Evolutionary conservation across 30 jellyfish, hydroid and myxozoan genomes (phyloP), one percentile per base, ranked within the genome.

Genomic region (Cassiopea andromeda): DNA sequence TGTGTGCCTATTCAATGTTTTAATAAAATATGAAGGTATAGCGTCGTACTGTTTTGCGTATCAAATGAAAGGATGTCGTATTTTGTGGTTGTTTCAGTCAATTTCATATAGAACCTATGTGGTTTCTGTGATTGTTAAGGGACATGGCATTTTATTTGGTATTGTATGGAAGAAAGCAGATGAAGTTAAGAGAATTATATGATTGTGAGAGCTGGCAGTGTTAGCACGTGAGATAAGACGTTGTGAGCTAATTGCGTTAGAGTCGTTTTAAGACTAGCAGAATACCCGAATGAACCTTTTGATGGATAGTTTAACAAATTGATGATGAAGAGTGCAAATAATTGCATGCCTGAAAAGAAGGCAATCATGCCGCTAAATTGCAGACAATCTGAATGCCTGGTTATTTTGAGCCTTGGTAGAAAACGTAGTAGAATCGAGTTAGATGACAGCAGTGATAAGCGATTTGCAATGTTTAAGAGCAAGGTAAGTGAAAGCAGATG

Each of bases 381-480:
- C 2, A 70, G 50, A 38, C 49, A 70, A 2, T n/a, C 79, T 70
- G 94, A 87, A 48, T 75, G 90, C 58, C 27, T 87, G 73, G 77
- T 87, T 1, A 78, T 87, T 2, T 76, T 87, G 94, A 76, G 94
- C 70, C 87, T 74, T 48, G 94, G 94, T 18, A 47, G 48, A 2
- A 78, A 87, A 2, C 60, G 90, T 38, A 18, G 81, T 44, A 87
- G 69, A 48, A 47, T 87, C 15, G 44, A 78, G 5, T 77, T 73
- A 78, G 46, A 27, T 27, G 38, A 67, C 44, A 87, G 69, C 14
- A 19, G 72, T 44, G 83, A 87, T 45, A 19, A 88, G 17, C 82
- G 89, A 1, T 79, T 66, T 13, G 90, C 66, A 10, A 7, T 60
- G 90, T 87, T 87, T 57, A 87, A 87, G 44, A 44, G 46, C 43